Conservation (phyloP, 2,888 invertebrate species). For the Tiliacea aurago region DNA sequence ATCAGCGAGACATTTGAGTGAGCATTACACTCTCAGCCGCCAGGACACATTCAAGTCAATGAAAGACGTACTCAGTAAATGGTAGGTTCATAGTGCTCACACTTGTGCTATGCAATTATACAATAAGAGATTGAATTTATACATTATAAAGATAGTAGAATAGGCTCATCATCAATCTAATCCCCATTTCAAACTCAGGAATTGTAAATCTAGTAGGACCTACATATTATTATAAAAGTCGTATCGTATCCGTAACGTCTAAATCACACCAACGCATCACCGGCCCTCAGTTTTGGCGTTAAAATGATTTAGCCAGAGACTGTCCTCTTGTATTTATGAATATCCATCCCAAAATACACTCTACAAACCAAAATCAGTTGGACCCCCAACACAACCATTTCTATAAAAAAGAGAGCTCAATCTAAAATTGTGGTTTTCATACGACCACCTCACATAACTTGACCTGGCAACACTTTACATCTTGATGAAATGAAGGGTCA, state of each 20-base stretch:
- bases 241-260: conserved; percentile 63
- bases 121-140: no score
- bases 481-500: conserved; percentile 31
- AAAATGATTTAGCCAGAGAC: conserved; percentile 85
- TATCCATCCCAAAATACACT: conserved; percentile 76
- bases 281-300: conserved; percentile 84
- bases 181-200: neutral
- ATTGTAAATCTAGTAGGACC: neutral
- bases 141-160: no score
- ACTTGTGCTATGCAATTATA: no score
- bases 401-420: conserved; percentile 31
- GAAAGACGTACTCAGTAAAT: no score
- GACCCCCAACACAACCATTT: conserved; percentile 26
- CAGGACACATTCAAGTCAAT: no score
- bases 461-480: conserved; percentile 46
- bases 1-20: no score
- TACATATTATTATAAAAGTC: conserved; percentile 11
- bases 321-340: conserved; percentile 79
- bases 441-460: conserved; percentile 55
- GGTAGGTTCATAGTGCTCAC: no score
- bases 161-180: no score
- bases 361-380: conserved; percentile 61
- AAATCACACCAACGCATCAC: conserved; percentile 71
- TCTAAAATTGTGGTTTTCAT: neutral
- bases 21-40: no score